Evolutionary conservation across 1,140 invertebrate species (phyloP).

Genomic region (Calephelis virginiensis): DNA sequence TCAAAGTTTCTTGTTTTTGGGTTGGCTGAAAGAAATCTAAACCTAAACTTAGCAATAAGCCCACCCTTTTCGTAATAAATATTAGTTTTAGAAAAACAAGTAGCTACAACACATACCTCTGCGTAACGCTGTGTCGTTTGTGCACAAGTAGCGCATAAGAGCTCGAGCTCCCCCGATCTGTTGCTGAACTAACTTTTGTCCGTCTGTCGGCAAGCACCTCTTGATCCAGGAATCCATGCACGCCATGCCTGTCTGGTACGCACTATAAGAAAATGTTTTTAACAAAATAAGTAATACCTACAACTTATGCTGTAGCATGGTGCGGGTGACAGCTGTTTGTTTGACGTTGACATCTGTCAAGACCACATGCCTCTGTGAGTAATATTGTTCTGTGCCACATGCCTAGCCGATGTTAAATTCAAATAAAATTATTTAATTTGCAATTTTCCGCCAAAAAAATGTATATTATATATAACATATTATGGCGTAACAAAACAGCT

Average conservation of each 20-base stretch:
- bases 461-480: too few relatives aligned
- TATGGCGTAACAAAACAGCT: too few relatives aligned
- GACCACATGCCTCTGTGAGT: background rate
- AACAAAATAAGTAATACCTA: too few relatives aligned
- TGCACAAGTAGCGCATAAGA: constrained; percentile 62
- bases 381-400: too few relatives aligned
- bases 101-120: constrained; percentile 41
- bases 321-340: too few relatives aligned
- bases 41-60: too few relatives aligned
- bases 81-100: background rate
- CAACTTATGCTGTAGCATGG: background rate
- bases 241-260: constrained; percentile 63
- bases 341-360: background rate
- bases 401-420: too few relatives aligned
- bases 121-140: constrained; percentile 57
- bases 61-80: too few relatives aligned
- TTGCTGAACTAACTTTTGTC: constrained; percentile 58
- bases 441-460: too few relatives aligned
- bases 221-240: constrained; percentile 72
- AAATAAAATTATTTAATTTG: too few relatives aligned
- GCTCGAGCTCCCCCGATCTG: constrained; percentile 60
- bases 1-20: too few relatives aligned
- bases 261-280: constrained; percentile 33
- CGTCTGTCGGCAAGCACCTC: constrained; percentile 60
- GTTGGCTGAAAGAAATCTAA: too few relatives aligned